These are phyloP conservation scores for Sphaerophoria taeniata DNA, from an alignment of 2,888 invertebrate species.

Conservation along the genomic window DNA sequence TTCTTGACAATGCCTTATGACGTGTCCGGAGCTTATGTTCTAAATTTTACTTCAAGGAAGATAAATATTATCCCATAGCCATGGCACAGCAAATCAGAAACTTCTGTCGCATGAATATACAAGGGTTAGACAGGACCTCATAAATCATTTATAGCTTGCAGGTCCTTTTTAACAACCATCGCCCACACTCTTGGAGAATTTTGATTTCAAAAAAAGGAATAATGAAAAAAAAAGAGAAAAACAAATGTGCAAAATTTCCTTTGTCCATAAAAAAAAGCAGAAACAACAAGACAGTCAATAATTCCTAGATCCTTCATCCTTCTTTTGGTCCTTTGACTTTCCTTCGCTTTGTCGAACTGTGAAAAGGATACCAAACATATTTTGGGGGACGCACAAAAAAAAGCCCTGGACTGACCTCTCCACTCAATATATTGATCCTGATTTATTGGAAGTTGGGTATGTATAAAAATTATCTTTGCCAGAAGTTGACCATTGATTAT, in stretches of 20 bases:
- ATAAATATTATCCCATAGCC: slow-evolving; percentile 56
- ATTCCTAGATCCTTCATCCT: slow-evolving; percentile 3
- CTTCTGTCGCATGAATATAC: slow-evolving; percentile 75
- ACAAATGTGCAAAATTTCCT: slow-evolving; percentile 69
- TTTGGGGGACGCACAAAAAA: slow-evolving; percentile 13
- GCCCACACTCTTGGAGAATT: background rate
- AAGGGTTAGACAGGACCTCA: slow-evolving; percentile 76
- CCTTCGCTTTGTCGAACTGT: slow-evolving; percentile 54
- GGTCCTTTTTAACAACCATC: slow-evolving; percentile 34
- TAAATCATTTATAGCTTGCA: slow-evolving; percentile 75
- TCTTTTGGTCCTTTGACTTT: background rate
- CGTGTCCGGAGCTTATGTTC: slow-evolving; percentile 30
- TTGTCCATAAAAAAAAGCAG: slow-evolving; percentile 34
- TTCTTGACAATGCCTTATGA: background rate
- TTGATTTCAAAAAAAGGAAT: slow-evolving; percentile 11
- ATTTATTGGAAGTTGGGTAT: slow-evolving; percentile 65
- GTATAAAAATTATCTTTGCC: slow-evolving; percentile 48
- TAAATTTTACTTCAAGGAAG: slow-evolving; percentile 45
- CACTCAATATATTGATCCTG: slow-evolving; percentile 59
- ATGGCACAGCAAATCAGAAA: slow-evolving; percentile 70
- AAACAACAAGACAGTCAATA: slow-evolving; percentile 19
- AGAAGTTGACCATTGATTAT: slow-evolving; percentile 60
- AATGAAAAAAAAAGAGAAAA: slow-evolving; percentile 10
- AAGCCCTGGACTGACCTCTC: slow-evolving; percentile 58
- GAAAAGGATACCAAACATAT: slow-evolving; percentile 61